Evolutionary conservation across 92 coral and sea anemone genomes (phyloP).

Genomic region (Muricea muricata): DNA sequence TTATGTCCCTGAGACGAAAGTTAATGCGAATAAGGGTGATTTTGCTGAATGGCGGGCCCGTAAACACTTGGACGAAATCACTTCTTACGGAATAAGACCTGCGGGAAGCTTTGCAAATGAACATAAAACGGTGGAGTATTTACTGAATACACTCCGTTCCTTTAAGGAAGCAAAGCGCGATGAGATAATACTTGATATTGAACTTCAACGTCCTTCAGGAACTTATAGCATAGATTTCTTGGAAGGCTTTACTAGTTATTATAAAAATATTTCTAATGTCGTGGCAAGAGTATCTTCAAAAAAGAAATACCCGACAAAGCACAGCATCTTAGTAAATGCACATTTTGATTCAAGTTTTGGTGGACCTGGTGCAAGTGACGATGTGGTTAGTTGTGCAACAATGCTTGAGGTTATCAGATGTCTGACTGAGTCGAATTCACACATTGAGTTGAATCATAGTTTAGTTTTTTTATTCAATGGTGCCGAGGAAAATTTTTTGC

Average conservation of each 20-base stretch:
- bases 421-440: slow-evolving; percentile 63
- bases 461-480: slow-evolving; percentile 92
- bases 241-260: slow-evolving; percentile 77
- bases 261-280: slow-evolving; percentile 85
- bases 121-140: slow-evolving; percentile 82
- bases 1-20: slow-evolving; percentile 74
- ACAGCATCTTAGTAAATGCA: slow-evolving; percentile 81
- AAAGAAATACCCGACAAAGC: slow-evolving; percentile 69
- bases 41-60: slow-evolving; percentile 94
- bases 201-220: slow-evolving; percentile 86
- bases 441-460: slow-evolving; percentile 65
- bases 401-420: slow-evolving; percentile 93
- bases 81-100: slow-evolving; percentile 88
- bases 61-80: slow-evolving; percentile 73
- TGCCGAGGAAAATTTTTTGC: slow-evolving; percentile 94
- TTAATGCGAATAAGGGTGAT: slow-evolving; percentile 62
- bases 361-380: slow-evolving; percentile 92
- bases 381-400: slow-evolving; percentile 94
- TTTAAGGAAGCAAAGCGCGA: slow-evolving; percentile 68
- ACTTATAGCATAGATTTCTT: slow-evolving; percentile 74
- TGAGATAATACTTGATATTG: slow-evolving; percentile 79
- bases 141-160: slow-evolving; percentile 63
- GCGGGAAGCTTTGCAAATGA: slow-evolving; percentile 96
- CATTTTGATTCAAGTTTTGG: slow-evolving; percentile 92
- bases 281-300: slow-evolving; percentile 79